Base-by-base conservation (phyloP, 1,140 invertebrate genomes). In the Drosophila nebulosa region DNA sequence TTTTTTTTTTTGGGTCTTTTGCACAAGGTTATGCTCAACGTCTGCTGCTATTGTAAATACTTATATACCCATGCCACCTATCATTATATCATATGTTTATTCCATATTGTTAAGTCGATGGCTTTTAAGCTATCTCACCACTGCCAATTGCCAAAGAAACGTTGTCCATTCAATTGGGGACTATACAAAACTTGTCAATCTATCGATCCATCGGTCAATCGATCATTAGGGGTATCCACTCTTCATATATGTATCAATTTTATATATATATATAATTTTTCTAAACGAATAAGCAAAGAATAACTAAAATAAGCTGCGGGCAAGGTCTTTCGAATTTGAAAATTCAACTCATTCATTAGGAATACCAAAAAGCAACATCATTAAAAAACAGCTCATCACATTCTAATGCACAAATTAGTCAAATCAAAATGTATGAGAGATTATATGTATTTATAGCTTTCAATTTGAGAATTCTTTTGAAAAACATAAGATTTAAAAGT, bases 11-110 rank as follows among this genome's bases (percentile, higher is more conserved):
- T 65, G 61, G 72, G 73, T 75, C 64, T 75, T 75, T 75, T 75
- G 73, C 73, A 75, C 73, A 75, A 75, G 73, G 73, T 75, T 75
- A 75, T 68, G 72, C 39, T 46, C 39, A 46, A 21, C 72, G 64
- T 57, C 70, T 18, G 71, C 72, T 26, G 71, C 72, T 69, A 75
- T 75, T 75, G 73, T 75, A 75, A 75, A 75, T 74, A 74, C 63
- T 64, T 52, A 74, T 53, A 46, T 46, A 46, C 2, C 59, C 63
- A 73, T 57, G 3, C 59, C 63, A 73, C 64, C 62, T 66, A 74
- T 74, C 70, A 74, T 74, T 74, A 74, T 74, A 72, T 74, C 71
- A 74, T 55, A 74, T 67, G 67, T 56, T 59, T 39, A 59, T 73
- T 70, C 10, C 63, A 39, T 59, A 66, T 63, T 59, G 65, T 71